Base-by-base conservation (phyloP, 2,113 vertebrate genomes). In the Polyodon spathula region DNA sequence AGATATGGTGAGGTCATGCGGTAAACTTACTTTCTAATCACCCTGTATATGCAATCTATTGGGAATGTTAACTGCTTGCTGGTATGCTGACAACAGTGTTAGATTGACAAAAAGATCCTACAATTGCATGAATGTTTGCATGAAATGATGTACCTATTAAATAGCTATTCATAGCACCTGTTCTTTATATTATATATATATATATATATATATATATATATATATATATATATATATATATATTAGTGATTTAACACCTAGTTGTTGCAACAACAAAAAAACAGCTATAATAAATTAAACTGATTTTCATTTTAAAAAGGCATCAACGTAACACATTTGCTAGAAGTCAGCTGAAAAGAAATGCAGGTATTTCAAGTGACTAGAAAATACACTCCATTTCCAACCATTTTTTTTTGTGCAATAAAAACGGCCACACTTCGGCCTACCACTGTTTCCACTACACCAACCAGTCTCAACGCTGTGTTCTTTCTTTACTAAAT, bases 401-500 rank as follows among this genome's bases (percentile, higher is more conserved):
- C 73, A 73, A 69, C 17, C 12, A 46, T 46, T 61, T 62, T 65
- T 65, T 74, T 78, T 77, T 86, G 81, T 86, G 80, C 80, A 84
- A 79, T 73, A 81, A 78, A 78, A 83, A 78, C 63, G 69, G 76
- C 77, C 81, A 71, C 66, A 52, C 55, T 17, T 62, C 74, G 81
- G 71, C 81, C 81, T 68, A 58, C 50, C 73, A 65, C 52, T 27
- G 10, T 38, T 37, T 55, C 14, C 44, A 8, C 14, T 14, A 62
- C 62, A 56, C 46, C 62, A 61, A 60, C 70, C 64, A 71, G 50
- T 71, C 56, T 66, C 54, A 67, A 59, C 60, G 42, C 56, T 41
- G 12, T 27, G 3, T 27, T 27, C 27, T 27, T 27, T 27, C 27
- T 27, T 27, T 27, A 27, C 27, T 27, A 27, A 1, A 27, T 27